Percentiles rank a stretch among this genome's conserved stretches.
Conservation (phyloP, 2,113 vertebrate species). For the Forbesichthys papilliferus region DNA sequence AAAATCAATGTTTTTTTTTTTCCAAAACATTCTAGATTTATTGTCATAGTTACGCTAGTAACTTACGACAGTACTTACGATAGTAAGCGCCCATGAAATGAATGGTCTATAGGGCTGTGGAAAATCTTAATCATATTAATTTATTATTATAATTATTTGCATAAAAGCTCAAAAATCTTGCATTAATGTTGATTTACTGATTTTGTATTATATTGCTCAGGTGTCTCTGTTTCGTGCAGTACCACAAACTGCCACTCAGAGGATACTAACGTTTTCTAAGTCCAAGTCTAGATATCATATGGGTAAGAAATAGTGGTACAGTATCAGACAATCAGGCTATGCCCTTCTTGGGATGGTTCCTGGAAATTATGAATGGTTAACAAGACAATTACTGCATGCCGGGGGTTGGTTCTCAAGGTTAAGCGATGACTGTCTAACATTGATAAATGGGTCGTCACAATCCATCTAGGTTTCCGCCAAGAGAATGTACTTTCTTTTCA, state of each 20-base stretch:
- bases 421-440: slow-evolving; percentile 25
- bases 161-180: no score
- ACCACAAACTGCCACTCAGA: no score
- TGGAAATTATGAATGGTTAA: slow-evolving; percentile 10
- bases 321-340: slow-evolving; percentile 3
- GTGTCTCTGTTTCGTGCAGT: no score
- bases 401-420: slow-evolving; percentile 22
- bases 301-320: background rate
- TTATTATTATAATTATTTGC: no score
- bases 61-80: no score
- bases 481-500: slow-evolving; percentile 10
- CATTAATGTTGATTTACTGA: no score
- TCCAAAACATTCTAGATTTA: no score
- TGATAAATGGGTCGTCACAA: slow-evolving; percentile 12
- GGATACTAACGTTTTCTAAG: no score
- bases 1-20: no score
- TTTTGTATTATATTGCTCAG: no score
- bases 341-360: background rate
- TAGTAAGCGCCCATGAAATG: background rate
- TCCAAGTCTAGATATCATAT: background rate
- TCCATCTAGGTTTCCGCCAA: slow-evolving; percentile 1
- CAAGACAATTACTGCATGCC: slow-evolving; percentile 9
- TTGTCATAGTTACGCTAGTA: background rate
- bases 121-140: no score
- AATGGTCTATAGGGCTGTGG: no score